Conservation (phyloP, 2,888 invertebrate species). For the Podabrus alpinus region DNA sequence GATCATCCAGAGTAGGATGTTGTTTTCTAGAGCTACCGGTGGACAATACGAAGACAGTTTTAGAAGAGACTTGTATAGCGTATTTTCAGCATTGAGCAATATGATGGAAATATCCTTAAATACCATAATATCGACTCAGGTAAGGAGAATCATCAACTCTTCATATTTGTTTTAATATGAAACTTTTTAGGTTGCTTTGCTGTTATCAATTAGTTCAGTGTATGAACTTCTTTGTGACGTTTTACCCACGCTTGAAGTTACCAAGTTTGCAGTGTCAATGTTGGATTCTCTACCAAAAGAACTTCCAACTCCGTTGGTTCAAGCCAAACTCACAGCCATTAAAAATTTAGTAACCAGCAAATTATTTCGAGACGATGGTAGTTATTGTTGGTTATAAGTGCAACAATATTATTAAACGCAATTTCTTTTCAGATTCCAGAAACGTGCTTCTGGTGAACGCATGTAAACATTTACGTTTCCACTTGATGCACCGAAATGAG, state of each 20-base stretch:
- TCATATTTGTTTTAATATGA: background rate
- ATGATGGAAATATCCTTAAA: constrained; percentile 75
- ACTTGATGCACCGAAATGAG: constrained; percentile 81
- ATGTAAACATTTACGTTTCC: constrained; percentile 83
- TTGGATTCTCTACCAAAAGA: constrained; percentile 75
- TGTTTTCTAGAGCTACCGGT: constrained; percentile 85
- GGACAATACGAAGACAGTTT: constrained; percentile 90
- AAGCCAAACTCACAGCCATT: constrained; percentile 82
- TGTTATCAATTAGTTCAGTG: constrained; percentile 82
- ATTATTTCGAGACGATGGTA: constrained; percentile 73
- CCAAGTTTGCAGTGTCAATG: constrained; percentile 79
- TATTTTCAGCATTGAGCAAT: constrained; percentile 78
- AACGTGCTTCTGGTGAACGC: constrained; percentile 81
- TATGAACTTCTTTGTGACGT: constrained; percentile 80
- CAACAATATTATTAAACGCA: background rate
- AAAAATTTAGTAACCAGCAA: constrained; percentile 77
- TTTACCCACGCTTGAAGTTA: constrained; percentile 75
- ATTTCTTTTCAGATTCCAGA: constrained; percentile 72
- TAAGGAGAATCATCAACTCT: constrained; percentile 40
- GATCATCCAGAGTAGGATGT: constrained; percentile 83
- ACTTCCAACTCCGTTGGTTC: constrained; percentile 70
- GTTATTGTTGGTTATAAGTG: constrained; percentile 6
- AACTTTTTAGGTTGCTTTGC: constrained; percentile 69
- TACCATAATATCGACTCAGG: constrained; percentile 78
- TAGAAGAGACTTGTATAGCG: constrained; percentile 76